A percentile compares a stretch with the other conserved stretches of the same genome.
Conservation (phyloP, 2,888 invertebrate genomes). For the Cremastinae sp. region DNA sequence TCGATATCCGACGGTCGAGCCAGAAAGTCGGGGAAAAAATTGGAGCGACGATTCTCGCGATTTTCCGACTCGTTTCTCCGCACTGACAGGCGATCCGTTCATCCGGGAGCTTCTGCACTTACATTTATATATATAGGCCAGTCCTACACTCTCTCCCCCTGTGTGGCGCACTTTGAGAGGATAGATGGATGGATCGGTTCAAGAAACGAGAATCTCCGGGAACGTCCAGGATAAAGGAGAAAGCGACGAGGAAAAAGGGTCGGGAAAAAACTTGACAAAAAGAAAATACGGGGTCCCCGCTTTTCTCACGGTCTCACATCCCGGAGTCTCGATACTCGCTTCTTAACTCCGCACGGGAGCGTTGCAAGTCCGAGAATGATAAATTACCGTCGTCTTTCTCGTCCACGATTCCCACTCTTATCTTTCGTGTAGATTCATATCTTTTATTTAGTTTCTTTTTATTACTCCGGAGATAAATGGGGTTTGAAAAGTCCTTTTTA, state of each 20-base stretch:
- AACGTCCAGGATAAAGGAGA: slow-evolving; percentile 53
- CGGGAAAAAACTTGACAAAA: slow-evolving; percentile 37
- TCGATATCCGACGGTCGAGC: slow-evolving; percentile 28
- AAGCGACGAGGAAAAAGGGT: slow-evolving; percentile 17
- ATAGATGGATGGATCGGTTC: slow-evolving; percentile 72
- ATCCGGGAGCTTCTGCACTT: slow-evolving; percentile 42
- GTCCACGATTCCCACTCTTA: slow-evolving; percentile 55
- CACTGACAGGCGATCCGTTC: slow-evolving; percentile 64
- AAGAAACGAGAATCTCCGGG: slow-evolving; percentile 52
- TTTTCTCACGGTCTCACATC: slow-evolving; percentile 46
- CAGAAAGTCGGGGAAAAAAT: slow-evolving; percentile 51
- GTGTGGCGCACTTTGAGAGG: slow-evolving; percentile 19
- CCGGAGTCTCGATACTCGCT: slow-evolving; percentile 46
- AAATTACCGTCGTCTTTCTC: slow-evolving; percentile 70
- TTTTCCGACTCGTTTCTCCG: slow-evolving; percentile 64
- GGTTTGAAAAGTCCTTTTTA: neutral
- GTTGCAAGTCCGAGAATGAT: slow-evolving; percentile 69
- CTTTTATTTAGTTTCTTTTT: slow-evolving; percentile 24
- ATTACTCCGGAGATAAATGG: slow-evolving; percentile 29
- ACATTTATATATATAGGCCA: slow-evolving; percentile 3
- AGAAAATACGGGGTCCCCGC: slow-evolving; percentile 30
- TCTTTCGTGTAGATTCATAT: too few relatives aligned
- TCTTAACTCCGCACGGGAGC: slow-evolving; percentile 51
- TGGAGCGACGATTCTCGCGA: slow-evolving; percentile 52
- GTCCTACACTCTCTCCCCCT: slow-evolving; percentile 28